phyloP scores from a whole-genome alignment of 2,113 vertebrate genomes.

The Centropristis striata region DNA sequence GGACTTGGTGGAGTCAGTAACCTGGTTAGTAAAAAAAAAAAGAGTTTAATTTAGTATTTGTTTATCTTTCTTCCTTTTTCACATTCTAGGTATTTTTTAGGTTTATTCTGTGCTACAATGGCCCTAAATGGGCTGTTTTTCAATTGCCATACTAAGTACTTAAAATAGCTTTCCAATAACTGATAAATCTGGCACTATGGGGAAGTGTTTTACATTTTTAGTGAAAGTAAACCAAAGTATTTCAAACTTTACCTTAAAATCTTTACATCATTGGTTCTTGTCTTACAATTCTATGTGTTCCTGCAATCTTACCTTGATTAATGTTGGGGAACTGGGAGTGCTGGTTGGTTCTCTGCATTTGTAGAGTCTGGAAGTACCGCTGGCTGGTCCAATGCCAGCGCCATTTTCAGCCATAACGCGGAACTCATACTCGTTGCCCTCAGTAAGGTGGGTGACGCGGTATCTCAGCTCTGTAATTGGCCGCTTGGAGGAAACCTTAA shows the following conservation, averaged over 20 bases:
- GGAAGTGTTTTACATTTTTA: neutral
- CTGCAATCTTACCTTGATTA: slow-evolving; percentile 90
- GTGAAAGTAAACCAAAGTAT: neutral
- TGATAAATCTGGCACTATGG: neutral
- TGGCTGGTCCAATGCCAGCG: slow-evolving; percentile 93
- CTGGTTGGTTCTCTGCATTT: slow-evolving; percentile 97
- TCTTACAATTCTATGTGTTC: neutral
- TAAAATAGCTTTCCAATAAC: neutral
- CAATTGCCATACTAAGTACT: neutral
- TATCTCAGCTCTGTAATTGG: slow-evolving; percentile 93
- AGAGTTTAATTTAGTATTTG: neutral
- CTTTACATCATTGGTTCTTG: neutral
- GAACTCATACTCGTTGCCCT: slow-evolving; percentile 99
- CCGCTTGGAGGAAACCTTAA: slow-evolving; percentile 96
- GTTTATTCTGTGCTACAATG: neutral
- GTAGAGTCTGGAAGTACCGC: slow-evolving; percentile 93
- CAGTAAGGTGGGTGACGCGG: slow-evolving; percentile 92
- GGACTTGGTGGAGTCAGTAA: slow-evolving; percentile 95
- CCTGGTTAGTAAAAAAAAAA: slow-evolving; percentile 78
- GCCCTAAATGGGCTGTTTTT: no score
- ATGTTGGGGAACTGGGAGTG: slow-evolving; percentile 91
- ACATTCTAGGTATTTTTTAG: neutral
- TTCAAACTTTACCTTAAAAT: no score
- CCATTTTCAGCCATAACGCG: slow-evolving; percentile 97
- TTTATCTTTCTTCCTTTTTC: neutral